Evolutionary conservation across 2,113 vertebrate species (phyloP).

Genomic region (Prinia subflava): DNA sequence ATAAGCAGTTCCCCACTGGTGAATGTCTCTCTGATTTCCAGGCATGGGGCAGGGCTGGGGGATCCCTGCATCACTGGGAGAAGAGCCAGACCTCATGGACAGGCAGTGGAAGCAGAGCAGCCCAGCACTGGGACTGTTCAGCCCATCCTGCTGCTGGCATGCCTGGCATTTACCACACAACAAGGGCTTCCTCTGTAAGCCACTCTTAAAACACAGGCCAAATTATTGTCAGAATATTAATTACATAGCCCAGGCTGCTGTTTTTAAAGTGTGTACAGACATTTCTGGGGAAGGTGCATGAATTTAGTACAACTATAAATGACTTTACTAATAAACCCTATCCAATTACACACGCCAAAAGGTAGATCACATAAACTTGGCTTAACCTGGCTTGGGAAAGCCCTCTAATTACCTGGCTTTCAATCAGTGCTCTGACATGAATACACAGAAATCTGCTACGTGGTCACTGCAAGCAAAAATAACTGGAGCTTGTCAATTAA

Average conservation of each 20-base stretch:
- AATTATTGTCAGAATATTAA: not conserved
- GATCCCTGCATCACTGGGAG: not conserved
- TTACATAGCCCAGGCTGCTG: not conserved
- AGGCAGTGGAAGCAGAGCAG: not conserved
- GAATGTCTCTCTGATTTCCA: not conserved
- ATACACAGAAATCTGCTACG: not conserved
- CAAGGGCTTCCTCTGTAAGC: not conserved
- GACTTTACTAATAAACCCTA: not conserved
- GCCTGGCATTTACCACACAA: not conserved
- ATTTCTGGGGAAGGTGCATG: not conserved
- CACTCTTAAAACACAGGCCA: not conserved
- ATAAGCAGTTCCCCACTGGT: rapidly evolving
- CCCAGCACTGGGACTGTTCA: not conserved
- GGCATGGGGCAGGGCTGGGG: not conserved
- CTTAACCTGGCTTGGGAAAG: not conserved
- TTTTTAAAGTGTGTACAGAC: not conserved
- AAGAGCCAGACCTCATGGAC: not conserved
- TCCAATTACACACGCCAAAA: not conserved
- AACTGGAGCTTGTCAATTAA: not conserved
- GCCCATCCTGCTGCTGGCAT: not conserved
- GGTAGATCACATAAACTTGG: not conserved
- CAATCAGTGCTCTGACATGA: not conserved
- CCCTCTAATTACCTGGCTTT: slow-evolving; percentile 25
- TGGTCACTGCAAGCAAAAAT: slow-evolving; percentile 3
- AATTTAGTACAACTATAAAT: not conserved